Evolutionary conservation across 1,140 invertebrate species (phyloP), one percentile per base, ranked within the genome.

Genomic region (Drosophila dunni): DNA sequence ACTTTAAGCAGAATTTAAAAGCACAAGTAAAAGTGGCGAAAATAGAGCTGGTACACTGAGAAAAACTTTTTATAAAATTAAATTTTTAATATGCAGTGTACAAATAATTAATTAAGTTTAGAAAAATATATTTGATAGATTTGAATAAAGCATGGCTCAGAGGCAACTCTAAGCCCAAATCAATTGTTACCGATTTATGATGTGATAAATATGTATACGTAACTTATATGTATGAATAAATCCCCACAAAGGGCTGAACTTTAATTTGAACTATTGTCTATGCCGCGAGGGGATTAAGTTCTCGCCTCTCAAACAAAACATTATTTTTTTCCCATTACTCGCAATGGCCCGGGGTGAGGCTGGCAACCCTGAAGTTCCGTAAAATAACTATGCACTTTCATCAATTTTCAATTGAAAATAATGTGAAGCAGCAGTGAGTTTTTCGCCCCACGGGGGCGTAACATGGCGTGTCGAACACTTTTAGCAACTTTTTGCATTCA

Each of bases 401-500:
- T 66, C 45, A 46, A 81, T 62, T 69, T 81, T 81, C 44, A 62
- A 61, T 72, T 72, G 33, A 45, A 78, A 78, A 57, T 79, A 53
- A 68, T 71, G 50, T 54, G 67, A 48, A 40, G 20, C 9, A 46
- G 42, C 8, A 11, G 11, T 34, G 13, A 10, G 46, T 54, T 75
- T 73, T 53, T n/a, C 38, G 24, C 24, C 24, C 6, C 54, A 10
- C 4, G 15, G 38, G 38, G 46, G 29, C n/a, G 8, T 58, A 7
- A 11, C 45, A 53, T 10, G 15, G 58, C 40, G 20, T 65, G 11
- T 57, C 42, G 46, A 54, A 54, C 46, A 80, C 54, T 67, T 78
- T 80, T 69, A 56, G 64, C 45, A 82, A 82, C 57, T 79, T 79
- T 51, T 82, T 79, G 66, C 68, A 63, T 66, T 79, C 51, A 61